Base-by-base conservation (phyloP, 1,140 invertebrate species). In the Octopus bimaculoides region DNA sequence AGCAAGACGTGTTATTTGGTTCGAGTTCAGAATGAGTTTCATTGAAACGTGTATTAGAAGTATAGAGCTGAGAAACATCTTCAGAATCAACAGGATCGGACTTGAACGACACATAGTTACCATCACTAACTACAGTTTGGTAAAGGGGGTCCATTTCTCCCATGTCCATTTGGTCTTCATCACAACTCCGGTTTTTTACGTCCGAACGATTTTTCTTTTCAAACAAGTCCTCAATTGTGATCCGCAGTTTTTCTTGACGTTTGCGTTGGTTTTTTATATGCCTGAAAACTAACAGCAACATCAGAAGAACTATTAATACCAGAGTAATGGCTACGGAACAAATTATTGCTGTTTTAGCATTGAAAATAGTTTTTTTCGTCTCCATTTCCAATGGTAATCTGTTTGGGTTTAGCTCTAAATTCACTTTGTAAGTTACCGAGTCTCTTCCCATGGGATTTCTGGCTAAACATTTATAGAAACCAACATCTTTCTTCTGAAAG, bases 381-480 rank as follows among this genome's bases (percentile, higher is more conserved):
- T 52, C 74, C 74, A 75, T 75, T 41, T 53, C 74, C 17, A 52
- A 52, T 6, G 26, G 20, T 17, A 75, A 7, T 75, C 74, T 75
- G 41, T 80, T 69, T 54, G 80, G 79, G 26, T 80, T 76, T n/a
- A 84, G 81, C 6, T 82, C 85, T 52, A 89, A 54, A 10, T 80
- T 84, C 12, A 88, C 77, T 41, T 79, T 83, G 77, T 84, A 89
- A 54, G 81, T 80, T 5, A 86, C 81, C 5, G 81, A 81, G 52
- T 77, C 80, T 0, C 53, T 52, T 6, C 86, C 87, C 10, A 83
- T 82, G 17, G 82, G 82, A 78, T 89, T 89, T 77, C 86, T 79
- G 0, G 86, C 84, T 20, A 82, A 77, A 78, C 88, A 89, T 41
- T 83, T 81, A 75, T 89, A 89, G n/a, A 81, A 73, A 14, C 82